These are phyloP conservation scores for Iphiclides podalirius DNA, from an alignment of 2,888 invertebrate genomes.

Conservation along the genomic window DNA sequence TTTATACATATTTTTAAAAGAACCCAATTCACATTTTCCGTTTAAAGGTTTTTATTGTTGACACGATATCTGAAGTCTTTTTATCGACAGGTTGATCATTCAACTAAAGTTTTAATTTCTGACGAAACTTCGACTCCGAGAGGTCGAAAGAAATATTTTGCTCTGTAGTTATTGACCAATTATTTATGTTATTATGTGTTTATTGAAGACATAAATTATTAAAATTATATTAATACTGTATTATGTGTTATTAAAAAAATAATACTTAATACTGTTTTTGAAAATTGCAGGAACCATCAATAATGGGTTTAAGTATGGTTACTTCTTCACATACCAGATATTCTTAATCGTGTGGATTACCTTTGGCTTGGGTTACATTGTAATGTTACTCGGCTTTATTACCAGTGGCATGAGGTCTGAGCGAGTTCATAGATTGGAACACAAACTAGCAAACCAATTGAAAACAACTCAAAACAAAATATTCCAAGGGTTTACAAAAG, in stretches of 20 bases:
- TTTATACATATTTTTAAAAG: not conserved
- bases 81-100: too few relatives aligned
- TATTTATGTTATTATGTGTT: too few relatives aligned
- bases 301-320: constrained; percentile 78
- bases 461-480: constrained; percentile 89
- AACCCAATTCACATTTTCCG: too few relatives aligned
- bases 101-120: too few relatives aligned
- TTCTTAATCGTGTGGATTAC: constrained; percentile 94
- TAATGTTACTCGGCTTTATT: constrained; percentile 94
- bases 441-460: constrained; percentile 87
- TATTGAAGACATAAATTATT: too few relatives aligned
- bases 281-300: constrained; percentile 67
- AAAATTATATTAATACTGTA: too few relatives aligned
- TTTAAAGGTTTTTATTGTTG: too few relatives aligned
- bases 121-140: too few relatives aligned
- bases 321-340: constrained; percentile 87
- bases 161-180: too few relatives aligned
- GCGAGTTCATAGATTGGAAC: constrained; percentile 85
- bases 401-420: constrained; percentile 88
- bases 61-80: not conserved
- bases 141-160: too few relatives aligned
- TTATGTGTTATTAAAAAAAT: too few relatives aligned
- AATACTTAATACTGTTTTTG: too few relatives aligned
- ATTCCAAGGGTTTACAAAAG: constrained; percentile 87
- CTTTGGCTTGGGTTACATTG: constrained; percentile 93